Evolutionary conservation across 2,797 vertebrate genomes (phyloP), one percentile per base, ranked within the genome.

Genomic region (Sebastes cheni): DNA sequence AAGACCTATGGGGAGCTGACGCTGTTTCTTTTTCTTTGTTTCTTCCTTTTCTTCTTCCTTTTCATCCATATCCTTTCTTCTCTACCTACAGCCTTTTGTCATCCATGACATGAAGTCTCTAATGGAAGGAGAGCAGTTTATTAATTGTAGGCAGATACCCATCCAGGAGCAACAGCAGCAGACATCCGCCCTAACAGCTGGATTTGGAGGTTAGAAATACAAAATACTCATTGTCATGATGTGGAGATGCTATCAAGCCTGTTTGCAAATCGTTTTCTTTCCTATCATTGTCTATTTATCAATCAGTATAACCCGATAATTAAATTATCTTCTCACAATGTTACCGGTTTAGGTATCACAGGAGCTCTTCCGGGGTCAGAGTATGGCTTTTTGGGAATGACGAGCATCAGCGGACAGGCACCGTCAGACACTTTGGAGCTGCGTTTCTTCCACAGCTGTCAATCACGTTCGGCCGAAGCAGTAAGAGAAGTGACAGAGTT

Each of bases 91-190:
- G 98, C 98, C 98, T 0, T 99, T 99, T 72, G 97, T 99, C 84
- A 99, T 99, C 92, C 98, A 99, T 27, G 98, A 99, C 90, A 98
- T 99, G 97, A 98, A 98, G 94, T 99, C 98, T 87, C 89, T 99
- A 71, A 96, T 96, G 94, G 98, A 98, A 91, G 98, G 98, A 62
- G 97, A 99, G 86, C 97, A 99, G 86, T 97, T 98, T 75, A 97
- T 99, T 87, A 98, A 97, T 83, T 97, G 95, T 87, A 96, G 95
- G 58, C 97, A 98, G 90, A 94, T 96, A 3, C 97, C 97, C 0
- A 72, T 95, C 82, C 96, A 94, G 65, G 94, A 95, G 10, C 87
- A 87, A n/a, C 92, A 91, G 46, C 90, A 86, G 83, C 94, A 87
- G 59, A 54, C 68, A 32, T 64, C 80, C 1, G 5, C 46, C 16